phyloP scores from a whole-genome alignment of 2,797 vertebrate species.

The Gymnothorax javanicus region DNA sequence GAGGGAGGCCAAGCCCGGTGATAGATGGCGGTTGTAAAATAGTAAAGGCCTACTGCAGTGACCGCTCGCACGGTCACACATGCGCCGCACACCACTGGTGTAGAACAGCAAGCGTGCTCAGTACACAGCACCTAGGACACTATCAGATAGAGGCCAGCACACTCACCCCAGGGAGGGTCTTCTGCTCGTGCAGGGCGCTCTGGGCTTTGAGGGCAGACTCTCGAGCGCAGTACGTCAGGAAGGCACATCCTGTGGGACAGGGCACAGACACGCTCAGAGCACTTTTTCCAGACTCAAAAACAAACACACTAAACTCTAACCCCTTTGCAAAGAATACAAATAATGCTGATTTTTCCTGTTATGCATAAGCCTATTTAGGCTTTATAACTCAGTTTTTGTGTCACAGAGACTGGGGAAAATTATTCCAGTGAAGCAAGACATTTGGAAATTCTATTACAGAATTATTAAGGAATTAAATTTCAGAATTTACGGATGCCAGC shows the following conservation, averaged over 20 bases:
- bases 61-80: not conserved
- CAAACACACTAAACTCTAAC: too few relatives aligned
- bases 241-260: conserved; percentile 67
- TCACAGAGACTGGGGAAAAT: too few relatives aligned
- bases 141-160: not conserved
- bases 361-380: too few relatives aligned
- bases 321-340: too few relatives aligned
- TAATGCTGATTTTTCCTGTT: too few relatives aligned
- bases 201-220: conserved; percentile 90
- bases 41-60: not conserved
- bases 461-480: too few relatives aligned
- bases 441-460: too few relatives aligned
- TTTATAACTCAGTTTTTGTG: too few relatives aligned
- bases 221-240: conserved; percentile 85
- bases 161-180: conserved; percentile 90
- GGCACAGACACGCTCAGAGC: conserved; percentile 55
- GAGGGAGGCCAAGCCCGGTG: not conserved
- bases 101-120: not conserved
- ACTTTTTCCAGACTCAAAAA: conserved; percentile 61
- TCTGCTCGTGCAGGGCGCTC: conserved; percentile 89
- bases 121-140: not conserved
- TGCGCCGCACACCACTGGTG: not conserved
- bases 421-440: too few relatives aligned
- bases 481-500: too few relatives aligned
- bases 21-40: not conserved